Conservation (phyloP, 2,888 invertebrate genomes). For the Tinea pellionella region DNA sequence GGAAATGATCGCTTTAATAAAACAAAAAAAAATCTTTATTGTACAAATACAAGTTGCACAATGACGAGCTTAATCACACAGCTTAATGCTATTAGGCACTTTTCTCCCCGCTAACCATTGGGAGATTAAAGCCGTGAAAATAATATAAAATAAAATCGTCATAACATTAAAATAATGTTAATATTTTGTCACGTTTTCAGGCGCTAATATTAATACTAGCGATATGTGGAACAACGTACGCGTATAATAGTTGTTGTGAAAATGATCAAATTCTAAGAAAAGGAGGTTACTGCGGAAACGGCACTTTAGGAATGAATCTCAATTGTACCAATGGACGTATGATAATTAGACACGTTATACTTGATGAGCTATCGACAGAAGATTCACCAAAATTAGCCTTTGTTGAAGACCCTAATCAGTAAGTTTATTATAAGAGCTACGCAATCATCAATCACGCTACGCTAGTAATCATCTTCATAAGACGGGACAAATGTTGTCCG, state of each 20-base stretch:
- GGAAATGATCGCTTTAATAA: too few relatives aligned
- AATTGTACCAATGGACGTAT: constrained; percentile 43
- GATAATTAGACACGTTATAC: constrained; percentile 40
- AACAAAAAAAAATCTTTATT: too few relatives aligned
- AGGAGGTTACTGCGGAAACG: constrained; percentile 28
- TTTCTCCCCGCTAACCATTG: too few relatives aligned
- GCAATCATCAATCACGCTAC: too few relatives aligned
- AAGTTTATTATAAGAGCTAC: constrained; percentile 22
- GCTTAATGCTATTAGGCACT: too few relatives aligned
- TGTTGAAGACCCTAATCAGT: constrained; percentile 46
- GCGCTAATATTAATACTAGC: background rate
- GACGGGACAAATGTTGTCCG: too few relatives aligned
- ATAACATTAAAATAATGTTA: background rate
- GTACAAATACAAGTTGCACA: too few relatives aligned
- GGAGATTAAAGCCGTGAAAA: too few relatives aligned
- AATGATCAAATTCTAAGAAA: constrained; percentile 29
- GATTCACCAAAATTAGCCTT: constrained; percentile 44
- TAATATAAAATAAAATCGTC: too few relatives aligned
- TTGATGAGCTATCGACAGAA: constrained; percentile 42
- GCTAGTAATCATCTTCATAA: too few relatives aligned
- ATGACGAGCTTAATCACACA: too few relatives aligned
- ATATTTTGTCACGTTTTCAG: background rate
- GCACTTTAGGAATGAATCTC: constrained; percentile 23
- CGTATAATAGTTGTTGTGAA: constrained; percentile 34
- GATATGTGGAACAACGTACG: background rate